Evolutionary conservation across 2,888 invertebrate species (phyloP).

Genomic region (Drosophila kanekoi): DNA sequence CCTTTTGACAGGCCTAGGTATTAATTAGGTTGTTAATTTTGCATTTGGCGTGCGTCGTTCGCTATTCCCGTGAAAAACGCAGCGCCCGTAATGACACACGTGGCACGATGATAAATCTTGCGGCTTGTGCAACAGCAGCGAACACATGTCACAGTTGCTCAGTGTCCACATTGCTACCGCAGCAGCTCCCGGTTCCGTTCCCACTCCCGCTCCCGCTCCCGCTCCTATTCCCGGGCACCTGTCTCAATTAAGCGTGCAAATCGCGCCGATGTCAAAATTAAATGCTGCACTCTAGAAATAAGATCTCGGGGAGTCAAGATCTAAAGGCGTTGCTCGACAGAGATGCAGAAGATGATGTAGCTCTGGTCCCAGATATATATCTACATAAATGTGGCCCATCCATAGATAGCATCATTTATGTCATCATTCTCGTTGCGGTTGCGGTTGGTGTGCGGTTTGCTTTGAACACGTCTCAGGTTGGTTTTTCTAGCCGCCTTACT

Average conservation of each 20-base stretch:
- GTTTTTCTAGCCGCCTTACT: constrained; percentile 20
- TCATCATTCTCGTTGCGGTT: constrained; percentile 7
- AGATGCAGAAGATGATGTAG: constrained; percentile 10
- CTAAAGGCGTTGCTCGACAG: constrained; percentile 54
- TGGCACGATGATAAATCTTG: constrained; percentile 77
- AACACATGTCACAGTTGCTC: constrained; percentile 69
- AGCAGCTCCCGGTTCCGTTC: constrained; percentile 3
- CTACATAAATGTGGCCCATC: neutral
- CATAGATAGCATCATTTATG: constrained; percentile 34
- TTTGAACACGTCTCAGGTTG: constrained; percentile 49
- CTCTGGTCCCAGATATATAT: neutral
- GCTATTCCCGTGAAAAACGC: constrained; percentile 76
- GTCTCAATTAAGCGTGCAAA: constrained; percentile 82
- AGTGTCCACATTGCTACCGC: constrained; percentile 33
- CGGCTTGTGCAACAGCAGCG: constrained; percentile 72
- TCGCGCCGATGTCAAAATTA: constrained; percentile 74
- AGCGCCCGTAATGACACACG: constrained; percentile 64
- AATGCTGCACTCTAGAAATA: constrained; percentile 66
- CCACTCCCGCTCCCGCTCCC: neutral
- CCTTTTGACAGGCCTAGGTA: constrained; percentile 69
- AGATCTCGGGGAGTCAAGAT: constrained; percentile 52
- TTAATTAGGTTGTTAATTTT: constrained; percentile 85
- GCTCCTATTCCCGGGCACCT: constrained; percentile 60
- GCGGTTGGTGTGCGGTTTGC: constrained; percentile 18
- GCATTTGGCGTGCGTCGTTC: constrained; percentile 81